A percentile compares a stretch with the other conserved stretches of the same genome.
These are phyloP conservation scores for Drosophila pallidifrons DNA, from an alignment of 1,140 invertebrate genomes.

Conservation along the genomic window DNA sequence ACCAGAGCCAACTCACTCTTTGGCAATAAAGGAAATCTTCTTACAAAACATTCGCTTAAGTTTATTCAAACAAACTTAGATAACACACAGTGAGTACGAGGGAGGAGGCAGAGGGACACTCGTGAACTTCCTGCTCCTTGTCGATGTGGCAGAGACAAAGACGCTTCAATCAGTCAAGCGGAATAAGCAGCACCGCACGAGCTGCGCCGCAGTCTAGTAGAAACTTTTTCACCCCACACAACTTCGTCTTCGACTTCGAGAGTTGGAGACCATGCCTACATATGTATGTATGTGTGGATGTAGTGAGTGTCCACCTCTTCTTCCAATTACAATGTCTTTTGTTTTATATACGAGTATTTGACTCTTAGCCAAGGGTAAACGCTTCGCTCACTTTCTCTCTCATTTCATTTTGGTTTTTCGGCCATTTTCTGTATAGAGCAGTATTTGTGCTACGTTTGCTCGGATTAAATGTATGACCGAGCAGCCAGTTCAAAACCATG, in stretches of 20 bases:
- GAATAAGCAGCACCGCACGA: conserved; percentile 81
- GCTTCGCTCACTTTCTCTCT: conserved; percentile 70
- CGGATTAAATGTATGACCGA: conserved; percentile 81
- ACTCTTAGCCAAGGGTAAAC: conserved; percentile 52
- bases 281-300: background rate
- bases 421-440: conserved; percentile 61
- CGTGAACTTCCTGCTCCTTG: conserved; percentile 47
- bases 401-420: conserved; percentile 66
- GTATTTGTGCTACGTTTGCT: conserved; percentile 71
- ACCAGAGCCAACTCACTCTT: conserved; percentile 64
- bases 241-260: too few species aligned
- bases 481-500: conserved; percentile 79
- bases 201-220: conserved; percentile 30
- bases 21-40: conserved; percentile 82
- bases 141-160: conserved; percentile 68
- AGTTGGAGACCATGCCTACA: background rate
- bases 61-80: conserved; percentile 84
- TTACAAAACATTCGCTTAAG: conserved; percentile 84
- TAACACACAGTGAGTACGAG: conserved; percentile 57
- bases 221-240: conserved; percentile 49
- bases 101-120: background rate
- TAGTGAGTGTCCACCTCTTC: conserved; percentile 33
- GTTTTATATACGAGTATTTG: conserved; percentile 62
- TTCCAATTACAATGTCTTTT: conserved; percentile 79
- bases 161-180: conserved; percentile 79